Conservation (phyloP, 2,888 invertebrate species). For the Ophioninae sp. region DNA sequence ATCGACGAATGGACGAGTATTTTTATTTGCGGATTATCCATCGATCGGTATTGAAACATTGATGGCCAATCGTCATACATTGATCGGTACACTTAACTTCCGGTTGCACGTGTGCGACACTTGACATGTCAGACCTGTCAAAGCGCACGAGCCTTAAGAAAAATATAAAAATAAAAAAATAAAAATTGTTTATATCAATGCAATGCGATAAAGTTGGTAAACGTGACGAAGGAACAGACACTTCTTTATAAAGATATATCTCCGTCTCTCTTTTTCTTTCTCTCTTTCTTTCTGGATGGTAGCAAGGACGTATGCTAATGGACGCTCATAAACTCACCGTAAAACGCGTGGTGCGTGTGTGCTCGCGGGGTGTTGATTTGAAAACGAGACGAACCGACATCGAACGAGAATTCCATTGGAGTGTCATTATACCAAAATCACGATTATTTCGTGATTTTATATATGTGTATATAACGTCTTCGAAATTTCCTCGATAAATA, state of each 20-base stretch:
- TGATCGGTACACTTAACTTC: not conserved
- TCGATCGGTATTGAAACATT: no score
- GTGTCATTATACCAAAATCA: conserved; percentile 37
- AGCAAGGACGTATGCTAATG: conserved; percentile 69
- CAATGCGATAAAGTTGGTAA: conserved; percentile 43
- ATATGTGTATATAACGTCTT: not conserved
- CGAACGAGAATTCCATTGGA: conserved; percentile 40
- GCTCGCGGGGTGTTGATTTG: conserved; percentile 19
- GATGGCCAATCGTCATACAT: no score
- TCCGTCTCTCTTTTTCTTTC: not conserved
- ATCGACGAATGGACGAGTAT: not conserved
- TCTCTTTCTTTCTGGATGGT: conserved; percentile 35
- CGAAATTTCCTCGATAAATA: no score
- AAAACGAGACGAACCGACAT: conserved; percentile 49
- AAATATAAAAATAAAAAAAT: conserved; percentile 12
- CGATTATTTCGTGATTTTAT: conserved; percentile 42
- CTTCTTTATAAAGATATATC: conserved; percentile 40
- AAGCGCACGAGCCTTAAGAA: conserved; percentile 33
- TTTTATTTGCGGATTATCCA: not conserved
- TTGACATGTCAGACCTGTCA: not conserved
- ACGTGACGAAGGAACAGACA: conserved; percentile 16
- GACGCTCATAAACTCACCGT: conserved; percentile 64
- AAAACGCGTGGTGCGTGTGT: conserved; percentile 54
- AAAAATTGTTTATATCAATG: conserved; percentile 25
- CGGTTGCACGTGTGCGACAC: conserved; percentile 9